phyloP scores from a whole-genome alignment of 2,888 invertebrate genomes.

The Xylota sylvarum region DNA sequence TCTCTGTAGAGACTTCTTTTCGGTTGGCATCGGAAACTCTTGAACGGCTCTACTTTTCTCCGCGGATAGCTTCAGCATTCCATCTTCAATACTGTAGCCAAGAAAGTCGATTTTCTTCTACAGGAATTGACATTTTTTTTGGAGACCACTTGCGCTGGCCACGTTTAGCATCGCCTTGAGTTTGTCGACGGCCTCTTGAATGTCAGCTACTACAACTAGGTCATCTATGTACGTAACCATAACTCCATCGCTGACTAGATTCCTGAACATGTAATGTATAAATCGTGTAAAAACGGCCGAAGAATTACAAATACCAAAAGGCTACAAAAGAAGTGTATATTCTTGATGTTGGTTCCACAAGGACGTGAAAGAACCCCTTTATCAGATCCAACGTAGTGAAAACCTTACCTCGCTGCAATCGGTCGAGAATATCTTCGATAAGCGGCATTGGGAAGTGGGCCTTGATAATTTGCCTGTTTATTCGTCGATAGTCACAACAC shows the following conservation, averaged over 20 bases:
- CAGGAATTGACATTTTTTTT: constrained; percentile 21
- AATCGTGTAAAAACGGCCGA: constrained; percentile 24
- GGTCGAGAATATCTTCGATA: constrained; percentile 49
- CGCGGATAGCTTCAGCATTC: too few relatives aligned
- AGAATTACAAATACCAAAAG: constrained; percentile 25
- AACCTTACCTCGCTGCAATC: constrained; percentile 32
- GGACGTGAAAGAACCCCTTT: constrained; percentile 32
- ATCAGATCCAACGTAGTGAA: constrained; percentile 41
- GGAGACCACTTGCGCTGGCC: constrained; percentile 8
- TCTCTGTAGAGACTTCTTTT: constrained; percentile 14
- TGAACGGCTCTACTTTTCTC: too few relatives aligned
- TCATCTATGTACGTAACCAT: constrained; percentile 1
- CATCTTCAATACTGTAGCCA: too few relatives aligned
- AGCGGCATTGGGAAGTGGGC: constrained; percentile 78
- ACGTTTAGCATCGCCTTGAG: background rate
- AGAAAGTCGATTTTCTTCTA: background rate
- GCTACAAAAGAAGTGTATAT: constrained; percentile 1
- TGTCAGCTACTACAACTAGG: background rate
- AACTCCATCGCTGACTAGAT: constrained; percentile 75
- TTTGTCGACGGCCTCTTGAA: background rate
- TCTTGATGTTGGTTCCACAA: constrained; percentile 10
- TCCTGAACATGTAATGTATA: too few relatives aligned
- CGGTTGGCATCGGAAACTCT: background rate
- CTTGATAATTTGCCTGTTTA: constrained; percentile 3
- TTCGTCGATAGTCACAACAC: constrained; percentile 77